Base-by-base conservation (phyloP, 2,888 invertebrate species). In the Gandaritis pyraliata region DNA sequence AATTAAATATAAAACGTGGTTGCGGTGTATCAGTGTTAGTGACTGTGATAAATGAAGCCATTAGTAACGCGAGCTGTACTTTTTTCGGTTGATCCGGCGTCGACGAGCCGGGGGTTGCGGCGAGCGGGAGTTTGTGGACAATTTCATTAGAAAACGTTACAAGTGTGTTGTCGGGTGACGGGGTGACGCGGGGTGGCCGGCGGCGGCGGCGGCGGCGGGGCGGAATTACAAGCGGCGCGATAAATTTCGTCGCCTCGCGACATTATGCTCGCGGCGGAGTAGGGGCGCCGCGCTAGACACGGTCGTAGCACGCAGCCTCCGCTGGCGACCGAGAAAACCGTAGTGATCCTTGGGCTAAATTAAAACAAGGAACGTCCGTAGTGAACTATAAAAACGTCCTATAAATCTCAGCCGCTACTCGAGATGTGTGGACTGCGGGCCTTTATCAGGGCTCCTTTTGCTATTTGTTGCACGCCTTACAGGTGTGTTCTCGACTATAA, bases 1-100 rank as follows among this genome's bases (percentile, higher is more conserved):
- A 91, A 92, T 92, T 91, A 91, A 91, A 91, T 91, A 91, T 90
- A 90, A 91, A 91, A 90, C 87, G 89, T 86, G 88, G 87, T 88
- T 87, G 90, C 87, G 89, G 90, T 90, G 91, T 92, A 92, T 91
- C 91, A 91, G 86, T 91, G 92, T 89, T 90, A 90, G 91, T 88
- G 92, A 90, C 91, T 91, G 88, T 91, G 92, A 92, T 90, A 91
- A 91, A 92, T 92, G 90, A 88, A 89, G 88, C 90, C 91, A 92
- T 92, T 91, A 91, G 92, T 90, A 91, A 91, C 87, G 89, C 87
- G 90, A 91, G 90, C 88, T 87, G 85, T 87, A 89, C 87, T 90
- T 92, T 91, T 91, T 91, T 91, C 85, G 90, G 91, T 90, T 90
- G 86, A 90, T 91, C 90, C 90, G 87, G 83, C 87, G 88, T 80